phyloP scores from a whole-genome alignment of 1,140 invertebrate genomes.

The Grapholita molesta region DNA sequence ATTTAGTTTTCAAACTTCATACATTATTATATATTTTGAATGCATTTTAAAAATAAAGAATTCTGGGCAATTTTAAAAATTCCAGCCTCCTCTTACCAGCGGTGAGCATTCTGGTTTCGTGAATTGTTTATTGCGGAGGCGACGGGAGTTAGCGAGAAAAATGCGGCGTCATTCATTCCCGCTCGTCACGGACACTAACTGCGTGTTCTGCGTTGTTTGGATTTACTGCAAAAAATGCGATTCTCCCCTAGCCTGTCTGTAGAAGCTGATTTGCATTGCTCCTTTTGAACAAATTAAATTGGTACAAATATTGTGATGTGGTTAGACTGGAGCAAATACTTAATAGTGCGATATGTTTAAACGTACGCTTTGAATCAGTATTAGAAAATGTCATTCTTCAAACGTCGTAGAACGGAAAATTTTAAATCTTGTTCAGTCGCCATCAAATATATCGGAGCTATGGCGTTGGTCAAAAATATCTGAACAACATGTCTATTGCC shows the following conservation, averaged over 20 bases:
- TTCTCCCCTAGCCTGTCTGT: constrained; percentile 23
- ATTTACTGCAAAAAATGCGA: constrained; percentile 57
- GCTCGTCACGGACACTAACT: constrained; percentile 70
- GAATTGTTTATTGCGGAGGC: constrained; percentile 66
- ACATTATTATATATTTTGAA: not conserved
- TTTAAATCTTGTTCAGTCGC: too few species aligned
- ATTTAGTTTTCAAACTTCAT: too few species aligned
- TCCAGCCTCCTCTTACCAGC: constrained; percentile 40
- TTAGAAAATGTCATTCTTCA: too few species aligned
- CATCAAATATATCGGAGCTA: too few species aligned
- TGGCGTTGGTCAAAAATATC: too few species aligned
- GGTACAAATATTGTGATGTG: not conserved
- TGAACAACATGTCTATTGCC: too few species aligned
- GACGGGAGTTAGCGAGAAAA: constrained; percentile 65
- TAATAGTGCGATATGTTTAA: too few species aligned
- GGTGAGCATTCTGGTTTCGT: constrained; percentile 61
- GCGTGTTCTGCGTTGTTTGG: constrained; percentile 65
- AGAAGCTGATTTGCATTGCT: constrained; percentile 3
- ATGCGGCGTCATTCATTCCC: constrained; percentile 65
- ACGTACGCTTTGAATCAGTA: too few species aligned
- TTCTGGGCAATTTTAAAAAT: not conserved
- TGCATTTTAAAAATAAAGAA: not conserved
- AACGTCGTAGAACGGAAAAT: too few species aligned
- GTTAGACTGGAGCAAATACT: too few species aligned
- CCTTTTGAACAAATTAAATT: constrained; percentile 11